Base-by-base conservation (phyloP, 1,140 invertebrate species). In the Dysdera silvatica region DNA sequence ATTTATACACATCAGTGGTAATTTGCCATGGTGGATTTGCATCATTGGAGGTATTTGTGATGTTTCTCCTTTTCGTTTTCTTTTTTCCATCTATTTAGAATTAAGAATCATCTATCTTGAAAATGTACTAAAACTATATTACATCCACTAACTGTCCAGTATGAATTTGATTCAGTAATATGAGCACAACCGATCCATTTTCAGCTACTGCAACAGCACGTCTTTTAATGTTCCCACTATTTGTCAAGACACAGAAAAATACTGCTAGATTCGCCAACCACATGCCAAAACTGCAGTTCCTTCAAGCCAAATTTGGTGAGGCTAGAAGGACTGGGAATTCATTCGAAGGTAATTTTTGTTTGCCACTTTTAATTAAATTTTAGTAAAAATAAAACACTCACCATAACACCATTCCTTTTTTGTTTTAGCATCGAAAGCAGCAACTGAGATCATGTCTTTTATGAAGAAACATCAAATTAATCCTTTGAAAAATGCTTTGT, bases 11-110 rank as follows among this genome's bases (percentile, higher is more conserved):
- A 81, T 89, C 37, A 74, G 74, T 2, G 73, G 79, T 16, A 85
- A 84, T 69, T 48, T 96, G 16, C 93, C 94, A 2, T 98, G 94
- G 94, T 96, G 92, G 90, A 82, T 74, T 23, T 74, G 87, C 14
- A 96, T 98, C 71, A 77, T 84, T 5, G 72, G 86, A 55, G 80
- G 87, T 87, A 79, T 73, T 72, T 70, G 29, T 61, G 23, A 16
- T 41, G 40, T 24, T 53, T 28, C 28, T 55, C 37, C 31, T 40
- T 14, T 26, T 4, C 10, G 26, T 68, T 20, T 31, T 4, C 52
- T 4, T 51, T 20, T 49, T 4, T 29, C 57, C 24, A 5, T 28
- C 12, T 26, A 26, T 18, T 18, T 28, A 53, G 29, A 43, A 18
- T 31, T 18, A n/a, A n/a, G 51, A 33, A 16, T 28, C 26, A n/a